phyloP scores from a whole-genome alignment of 2,797 vertebrate genomes.

The Yasuhikotakia modesta region DNA sequence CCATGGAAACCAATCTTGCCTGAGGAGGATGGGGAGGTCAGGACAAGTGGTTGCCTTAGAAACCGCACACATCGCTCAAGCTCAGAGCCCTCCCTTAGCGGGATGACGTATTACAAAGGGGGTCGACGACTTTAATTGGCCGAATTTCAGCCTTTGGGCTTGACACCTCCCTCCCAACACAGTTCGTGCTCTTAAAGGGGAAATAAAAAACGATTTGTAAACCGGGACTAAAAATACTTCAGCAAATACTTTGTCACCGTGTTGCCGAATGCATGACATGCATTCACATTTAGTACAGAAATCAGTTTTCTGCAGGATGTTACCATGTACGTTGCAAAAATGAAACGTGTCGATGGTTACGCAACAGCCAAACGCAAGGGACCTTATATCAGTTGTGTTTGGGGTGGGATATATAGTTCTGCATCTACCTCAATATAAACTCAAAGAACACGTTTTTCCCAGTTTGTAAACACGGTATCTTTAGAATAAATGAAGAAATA shows the following conservation, averaged over 20 bases:
- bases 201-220: slow-evolving; percentile 53
- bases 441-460: not conserved
- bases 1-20: slow-evolving; percentile 65
- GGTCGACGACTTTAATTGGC: slow-evolving; percentile 65
- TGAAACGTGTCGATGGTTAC: not conserved
- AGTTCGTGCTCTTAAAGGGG: slow-evolving; percentile 64
- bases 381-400: not conserved
- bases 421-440: slow-evolving; percentile 2
- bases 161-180: slow-evolving; percentile 58
- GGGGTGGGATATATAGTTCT: not conserved
- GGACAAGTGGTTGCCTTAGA: slow-evolving; percentile 67
- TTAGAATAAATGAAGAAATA: not conserved
- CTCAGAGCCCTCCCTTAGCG: slow-evolving; percentile 54
- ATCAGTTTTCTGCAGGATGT: not conserved
- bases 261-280: not conserved
- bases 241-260: not conserved
- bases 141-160: slow-evolving; percentile 62
- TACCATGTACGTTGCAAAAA: not conserved
- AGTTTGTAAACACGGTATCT: not conserved
- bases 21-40: slow-evolving; percentile 65
- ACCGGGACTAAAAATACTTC: slow-evolving; percentile 39
- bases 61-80: slow-evolving; percentile 65
- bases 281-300: not conserved
- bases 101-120: slow-evolving; percentile 53
- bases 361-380: slow-evolving; percentile 8